Evolutionary conservation across 1,140 invertebrate genomes (phyloP).

Genomic region (Drosophila aff.): DNA sequence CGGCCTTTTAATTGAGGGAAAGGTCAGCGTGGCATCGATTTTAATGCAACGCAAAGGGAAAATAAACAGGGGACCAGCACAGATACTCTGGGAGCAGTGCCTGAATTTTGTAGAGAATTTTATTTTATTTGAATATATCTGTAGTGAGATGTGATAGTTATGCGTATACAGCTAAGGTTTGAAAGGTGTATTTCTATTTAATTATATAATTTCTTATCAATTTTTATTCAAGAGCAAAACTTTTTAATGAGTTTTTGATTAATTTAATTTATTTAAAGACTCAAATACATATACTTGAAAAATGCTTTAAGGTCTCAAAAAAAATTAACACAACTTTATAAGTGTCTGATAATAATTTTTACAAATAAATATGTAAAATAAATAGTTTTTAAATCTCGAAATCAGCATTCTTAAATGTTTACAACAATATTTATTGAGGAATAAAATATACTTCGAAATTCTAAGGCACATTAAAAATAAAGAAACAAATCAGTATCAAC

Average conservation of each 20-base stretch:
- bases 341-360: too few relatives aligned
- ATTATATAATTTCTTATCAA: too few relatives aligned
- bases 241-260: too few relatives aligned
- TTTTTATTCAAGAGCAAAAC: too few relatives aligned
- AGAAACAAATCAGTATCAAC: background rate
- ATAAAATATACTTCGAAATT: background rate
- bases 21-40: slow-evolving; percentile 78
- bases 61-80: slow-evolving; percentile 7
- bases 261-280: too few relatives aligned
- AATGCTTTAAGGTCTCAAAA: too few relatives aligned
- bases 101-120: background rate
- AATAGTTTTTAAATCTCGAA: too few relatives aligned
- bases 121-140: background rate
- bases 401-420: too few relatives aligned
- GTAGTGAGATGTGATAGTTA: background rate
- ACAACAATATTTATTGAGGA: background rate
- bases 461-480: background rate
- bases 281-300: too few relatives aligned
- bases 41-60: slow-evolving; percentile 49
- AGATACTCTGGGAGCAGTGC: background rate
- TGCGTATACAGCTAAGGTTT: too few relatives aligned
- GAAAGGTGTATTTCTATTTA: background rate
- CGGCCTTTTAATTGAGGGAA: slow-evolving; percentile 72
- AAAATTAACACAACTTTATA: too few relatives aligned
- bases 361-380: too few relatives aligned